Conservation (phyloP, 2,888 invertebrate genomes). For the Diabrotica balteata region DNA sequence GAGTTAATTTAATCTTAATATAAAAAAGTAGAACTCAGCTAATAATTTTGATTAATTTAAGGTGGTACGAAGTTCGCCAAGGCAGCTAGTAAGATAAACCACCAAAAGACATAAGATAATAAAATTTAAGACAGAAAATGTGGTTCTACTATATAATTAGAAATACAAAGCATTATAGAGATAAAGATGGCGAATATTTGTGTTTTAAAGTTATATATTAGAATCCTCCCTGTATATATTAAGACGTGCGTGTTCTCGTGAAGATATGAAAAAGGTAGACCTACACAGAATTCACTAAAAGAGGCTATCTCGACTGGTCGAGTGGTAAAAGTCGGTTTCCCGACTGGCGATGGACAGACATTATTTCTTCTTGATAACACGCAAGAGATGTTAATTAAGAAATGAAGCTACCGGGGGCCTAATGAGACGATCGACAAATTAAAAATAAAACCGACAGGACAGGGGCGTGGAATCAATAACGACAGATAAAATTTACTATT, state of each 20-base stretch:
- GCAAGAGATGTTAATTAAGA: conserved; percentile 60
- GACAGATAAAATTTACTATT: too few relatives aligned
- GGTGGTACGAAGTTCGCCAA: too few relatives aligned
- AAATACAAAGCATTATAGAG: too few relatives aligned
- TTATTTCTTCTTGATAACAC: conserved; percentile 55
- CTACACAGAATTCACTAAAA: conserved; percentile 54
- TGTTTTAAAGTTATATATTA: too few relatives aligned
- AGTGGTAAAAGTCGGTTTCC: conserved; percentile 51
- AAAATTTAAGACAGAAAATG: too few relatives aligned
- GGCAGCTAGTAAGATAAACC: too few relatives aligned
- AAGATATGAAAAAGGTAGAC: conserved; percentile 54
- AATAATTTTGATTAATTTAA: too few relatives aligned
- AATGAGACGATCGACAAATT: conserved; percentile 53
- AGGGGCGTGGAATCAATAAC: conserved; percentile 19
- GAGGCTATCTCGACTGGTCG: conserved; percentile 52
- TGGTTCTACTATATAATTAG: too few relatives aligned
- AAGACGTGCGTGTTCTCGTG: conserved; percentile 53
- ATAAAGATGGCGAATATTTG: too few relatives aligned
- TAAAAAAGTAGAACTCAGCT: too few relatives aligned
- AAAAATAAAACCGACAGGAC: conserved; percentile 37
- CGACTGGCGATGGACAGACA: conserved; percentile 48
- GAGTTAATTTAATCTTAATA: too few relatives aligned
- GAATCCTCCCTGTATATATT: conserved; percentile 3
- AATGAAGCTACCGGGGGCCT: conserved; percentile 59
- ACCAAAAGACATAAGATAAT: too few relatives aligned